Base-by-base conservation (phyloP, 2,888 invertebrate species). In the Glaucopsyche alexis region DNA sequence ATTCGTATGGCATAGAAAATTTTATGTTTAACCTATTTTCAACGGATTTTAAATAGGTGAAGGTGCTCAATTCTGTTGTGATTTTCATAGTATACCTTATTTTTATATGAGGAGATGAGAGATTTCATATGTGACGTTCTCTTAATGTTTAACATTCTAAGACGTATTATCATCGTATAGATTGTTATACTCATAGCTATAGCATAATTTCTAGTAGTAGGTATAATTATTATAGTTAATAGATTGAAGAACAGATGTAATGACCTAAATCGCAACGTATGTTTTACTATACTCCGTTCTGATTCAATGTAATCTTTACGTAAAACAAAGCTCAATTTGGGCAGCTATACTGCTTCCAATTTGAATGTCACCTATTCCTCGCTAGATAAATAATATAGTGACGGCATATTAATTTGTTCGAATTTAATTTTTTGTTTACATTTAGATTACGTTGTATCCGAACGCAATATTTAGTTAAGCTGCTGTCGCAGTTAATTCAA, bases 11-110 rank as follows among this genome's bases (percentile, higher is more conserved):
- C 45, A 67, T 45, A 42, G 67, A 16, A 67, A 66, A 38, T 8
- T 66, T 42, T 29, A 67, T 42, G 42, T 60, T 60, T 60, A 60
- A 60, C 60, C 60, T 60, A 60, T 60, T 60, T 60, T 38, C 14
- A 29, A 60, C 29, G 29, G 13, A 60, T 29, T 29, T 60, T 60
- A 38, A 60, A 60, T 60, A 38, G 60, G 60, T 38, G 60, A 60
- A 60, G 60, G 60, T 60, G 60, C 60, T 60, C 60, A 29, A 29
- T 29, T 60, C 60, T 60, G 29, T 19, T 60, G 60, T 60, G 60
- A 38, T 38, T 38, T 60, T 60, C 11, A 11, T 16, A 9, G 16
- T 16, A 29, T 60, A 11, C 1, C 13, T 29, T 60, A 19, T 60
- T 50, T 11, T 29, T 60, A 52, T 52, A n/a, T 52, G 16, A 3